Evolutionary conservation across 2,797 vertebrate genomes (phyloP), one percentile per base, ranked within the genome.

Genomic region (Eidolon dupreanum): DNA sequence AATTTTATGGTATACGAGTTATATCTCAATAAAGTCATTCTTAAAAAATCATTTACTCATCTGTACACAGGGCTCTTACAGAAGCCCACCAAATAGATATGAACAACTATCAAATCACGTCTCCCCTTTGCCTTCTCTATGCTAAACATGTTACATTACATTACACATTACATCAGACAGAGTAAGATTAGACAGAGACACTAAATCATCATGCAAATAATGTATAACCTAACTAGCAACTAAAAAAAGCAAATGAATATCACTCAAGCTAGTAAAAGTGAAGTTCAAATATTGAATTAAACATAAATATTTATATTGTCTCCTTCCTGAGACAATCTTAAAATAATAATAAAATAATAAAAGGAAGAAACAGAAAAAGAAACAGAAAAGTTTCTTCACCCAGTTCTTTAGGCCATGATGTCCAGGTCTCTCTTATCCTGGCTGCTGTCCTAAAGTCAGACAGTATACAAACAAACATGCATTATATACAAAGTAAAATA

Each of bases 231-330:
- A 91, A 92, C 11, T 15, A 78, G 33, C 11, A 87, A 87, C 43
- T 57, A 65, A 95, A 92, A 59, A 90, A 91, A 90, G 20, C 73
- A 92, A 87, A 87, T 49, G 41, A 88, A 22, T 53, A 79, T 36
- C 16, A 68, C 75, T 79, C 65, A 74, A 70, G 33, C 19, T 85
- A 75, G 38, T 78, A 78, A 87, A 93, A 95, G 68, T 65, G 26
- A 89, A 82, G 49, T 90, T 92, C 49, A 90, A 83, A 41, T 28
- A 55, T 11, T 68, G 65, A 85, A 77, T 68, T 71, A 55, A 70
- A 1, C 68, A 89, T 22, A 94, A 15, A 13, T 90, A 90, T 51
- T 89, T 57, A 92, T 61, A 96, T 49, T 94, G 22, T 49, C 17
- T 92, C 19, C n/a, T 95, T 92, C 36, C 82, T 75, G 77, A 75